These are phyloP conservation scores for Crambe crambe DNA, from an alignment of 37 sponge, comb jelly and placozoan genomes.

Conservation along the genomic window DNA sequence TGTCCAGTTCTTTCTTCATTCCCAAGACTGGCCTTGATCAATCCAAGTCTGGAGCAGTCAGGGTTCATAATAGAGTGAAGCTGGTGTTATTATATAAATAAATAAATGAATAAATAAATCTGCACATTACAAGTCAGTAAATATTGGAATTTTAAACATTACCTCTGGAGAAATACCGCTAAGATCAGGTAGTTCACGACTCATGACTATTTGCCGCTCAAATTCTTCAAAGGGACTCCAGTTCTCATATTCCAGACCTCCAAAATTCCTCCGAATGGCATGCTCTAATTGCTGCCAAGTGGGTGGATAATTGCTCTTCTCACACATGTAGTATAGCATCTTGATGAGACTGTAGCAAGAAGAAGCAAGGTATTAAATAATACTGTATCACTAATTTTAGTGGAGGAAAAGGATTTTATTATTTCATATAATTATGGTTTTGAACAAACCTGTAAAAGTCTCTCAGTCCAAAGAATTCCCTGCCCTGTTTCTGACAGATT, in stretches of 20 bases:
- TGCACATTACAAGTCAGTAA: neutral
- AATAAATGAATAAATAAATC: neutral
- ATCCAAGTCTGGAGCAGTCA: slow-evolving; percentile 68
- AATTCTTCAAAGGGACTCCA: slow-evolving; percentile 50
- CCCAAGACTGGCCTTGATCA: slow-evolving; percentile 74
- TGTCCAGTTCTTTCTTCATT: slow-evolving; percentile 66
- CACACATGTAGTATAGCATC: slow-evolving; percentile 85
- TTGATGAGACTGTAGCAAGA: slow-evolving; percentile 78
- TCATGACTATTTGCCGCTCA: neutral
- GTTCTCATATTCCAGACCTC: slow-evolving; percentile 60
- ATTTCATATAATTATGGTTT: neutral
- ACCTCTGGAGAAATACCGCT: slow-evolving; percentile 8
- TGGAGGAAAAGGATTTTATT: neutral
- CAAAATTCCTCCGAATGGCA: slow-evolving; percentile 87
- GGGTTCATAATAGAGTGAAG: slow-evolving; percentile 43
- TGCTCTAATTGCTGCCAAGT: slow-evolving; percentile 69
- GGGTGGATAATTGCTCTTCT: slow-evolving; percentile 29
- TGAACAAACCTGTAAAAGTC: slow-evolving; percentile 98
- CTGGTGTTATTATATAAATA: slow-evolving; percentile 10
- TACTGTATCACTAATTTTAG: no score
- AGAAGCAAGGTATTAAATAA: no score
- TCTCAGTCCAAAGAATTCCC: slow-evolving; percentile 93
- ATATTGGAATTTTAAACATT: neutral
- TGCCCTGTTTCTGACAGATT: slow-evolving; percentile 27
- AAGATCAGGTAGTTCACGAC: slow-evolving; percentile 18